Conservation (phyloP, 2,113 vertebrate genomes). For the Misgurnus mizolepis region DNA sequence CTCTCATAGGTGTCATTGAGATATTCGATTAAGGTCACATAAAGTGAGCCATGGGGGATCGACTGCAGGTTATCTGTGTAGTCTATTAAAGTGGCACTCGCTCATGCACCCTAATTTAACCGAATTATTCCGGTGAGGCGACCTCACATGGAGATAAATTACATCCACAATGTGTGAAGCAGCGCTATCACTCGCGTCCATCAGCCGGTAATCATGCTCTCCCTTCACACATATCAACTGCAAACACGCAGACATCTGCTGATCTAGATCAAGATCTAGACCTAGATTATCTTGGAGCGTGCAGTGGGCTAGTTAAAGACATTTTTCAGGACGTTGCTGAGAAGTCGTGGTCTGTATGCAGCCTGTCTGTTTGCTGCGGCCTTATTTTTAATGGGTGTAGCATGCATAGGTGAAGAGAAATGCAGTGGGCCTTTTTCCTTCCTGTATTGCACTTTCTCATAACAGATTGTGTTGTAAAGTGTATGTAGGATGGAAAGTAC, state of each 20-base stretch:
- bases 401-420: slow-evolving; percentile 70
- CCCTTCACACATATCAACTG: slow-evolving; percentile 11
- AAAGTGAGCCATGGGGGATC: neutral
- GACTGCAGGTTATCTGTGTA: slow-evolving; percentile 45
- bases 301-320: slow-evolving; percentile 69
- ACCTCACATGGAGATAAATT: slow-evolving; percentile 45
- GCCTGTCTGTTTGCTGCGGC: slow-evolving; percentile 69
- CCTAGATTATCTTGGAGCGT: slow-evolving; percentile 55
- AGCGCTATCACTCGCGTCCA: slow-evolving; percentile 15
- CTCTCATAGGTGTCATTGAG: slow-evolving; percentile 24
- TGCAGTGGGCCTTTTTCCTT: slow-evolving; percentile 49
- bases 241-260: slow-evolving; percentile 6
- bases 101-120: slow-evolving; percentile 42
- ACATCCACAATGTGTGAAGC: slow-evolving; percentile 20
- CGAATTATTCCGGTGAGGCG: slow-evolving; percentile 38
- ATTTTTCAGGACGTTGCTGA: slow-evolving; percentile 60
- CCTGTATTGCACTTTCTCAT: slow-evolving; percentile 48
- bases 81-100: slow-evolving; percentile 49
- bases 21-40: slow-evolving; percentile 36
- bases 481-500: no score
- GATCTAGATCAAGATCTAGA: slow-evolving; percentile 4
- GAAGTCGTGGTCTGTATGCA: slow-evolving; percentile 57
- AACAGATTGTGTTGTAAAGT: slow-evolving; percentile 39
- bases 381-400: slow-evolving; percentile 64
- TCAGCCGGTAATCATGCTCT: slow-evolving; percentile 47